phyloP scores from a whole-genome alignment of 2,113 vertebrate genomes.

The Drymodes brunneopygia region DNA sequence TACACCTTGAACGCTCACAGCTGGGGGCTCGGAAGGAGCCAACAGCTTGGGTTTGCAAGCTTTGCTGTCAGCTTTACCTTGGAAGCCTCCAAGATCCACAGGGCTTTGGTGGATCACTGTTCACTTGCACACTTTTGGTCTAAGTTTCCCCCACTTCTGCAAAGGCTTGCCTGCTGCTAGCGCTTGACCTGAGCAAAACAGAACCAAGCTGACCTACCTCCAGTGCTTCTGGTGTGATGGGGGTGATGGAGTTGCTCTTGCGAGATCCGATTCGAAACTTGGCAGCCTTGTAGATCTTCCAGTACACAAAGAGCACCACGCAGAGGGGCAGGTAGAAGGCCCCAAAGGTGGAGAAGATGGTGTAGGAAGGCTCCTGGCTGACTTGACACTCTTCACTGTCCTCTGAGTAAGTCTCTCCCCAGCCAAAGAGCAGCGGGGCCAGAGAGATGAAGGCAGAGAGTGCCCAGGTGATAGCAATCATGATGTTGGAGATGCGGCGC shows the following conservation, averaged over 20 bases:
- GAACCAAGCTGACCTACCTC: conserved; percentile 67
- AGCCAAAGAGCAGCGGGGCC: conserved; percentile 89
- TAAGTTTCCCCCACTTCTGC: not conserved
- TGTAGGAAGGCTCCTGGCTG: conserved; percentile 90
- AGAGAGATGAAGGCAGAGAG: conserved; percentile 91
- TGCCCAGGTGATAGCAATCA: conserved; percentile 91
- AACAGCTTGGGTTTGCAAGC: not conserved
- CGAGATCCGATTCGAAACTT: conserved; percentile 86
- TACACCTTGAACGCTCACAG: not conserved
- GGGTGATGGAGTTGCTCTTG: conserved; percentile 88
- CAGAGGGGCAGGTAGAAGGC: conserved; percentile 95
- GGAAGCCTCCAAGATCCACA: not conserved
- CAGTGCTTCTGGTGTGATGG: conserved; percentile 76
- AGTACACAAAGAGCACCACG: conserved; percentile 97
- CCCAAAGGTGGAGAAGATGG: conserved; percentile 94
- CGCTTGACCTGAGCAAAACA: not conserved
- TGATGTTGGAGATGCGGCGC: conserved; percentile 86
- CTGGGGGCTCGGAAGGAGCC: not conserved
- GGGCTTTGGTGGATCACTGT: not conserved
- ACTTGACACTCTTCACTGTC: conserved; percentile 85
- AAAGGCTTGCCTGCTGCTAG: not conserved
- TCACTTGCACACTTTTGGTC: not conserved
- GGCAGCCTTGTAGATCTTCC: conserved; percentile 96
- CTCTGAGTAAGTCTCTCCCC: conserved; percentile 92
- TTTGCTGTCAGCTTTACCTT: not conserved